Evolutionary conservation across 2,113 vertebrate species (phyloP).

Genomic region (Nipponia nippon): DNA sequence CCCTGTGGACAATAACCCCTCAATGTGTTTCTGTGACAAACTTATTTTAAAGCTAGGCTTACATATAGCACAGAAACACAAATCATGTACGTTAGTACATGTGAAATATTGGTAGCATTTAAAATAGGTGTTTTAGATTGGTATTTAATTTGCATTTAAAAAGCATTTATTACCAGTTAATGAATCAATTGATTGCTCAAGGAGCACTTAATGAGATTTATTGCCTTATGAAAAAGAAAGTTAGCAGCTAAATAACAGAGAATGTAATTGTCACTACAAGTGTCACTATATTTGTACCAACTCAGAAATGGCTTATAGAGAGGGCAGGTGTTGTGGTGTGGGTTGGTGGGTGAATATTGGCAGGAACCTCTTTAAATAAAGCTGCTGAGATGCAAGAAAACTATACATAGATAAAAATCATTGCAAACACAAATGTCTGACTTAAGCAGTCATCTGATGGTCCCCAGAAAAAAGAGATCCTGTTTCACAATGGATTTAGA

Average conservation of each 20-base stretch:
- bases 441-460: not conserved
- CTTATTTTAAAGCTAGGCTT: not conserved
- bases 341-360: not conserved
- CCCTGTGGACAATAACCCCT: not conserved
- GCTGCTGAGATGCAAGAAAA: not conserved
- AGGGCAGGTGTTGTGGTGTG: not conserved
- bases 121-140: conserved; percentile 22
- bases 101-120: not conserved
- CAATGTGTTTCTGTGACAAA: not conserved
- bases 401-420: not conserved
- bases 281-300: conserved; percentile 24
- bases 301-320: not conserved
- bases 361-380: not conserved
- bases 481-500: accelerated
- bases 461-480: too few species aligned
- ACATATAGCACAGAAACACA: not conserved
- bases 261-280: conserved; percentile 25
- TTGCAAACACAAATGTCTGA: not conserved
- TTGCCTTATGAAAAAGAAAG: conserved; percentile 64
- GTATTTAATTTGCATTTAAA: conserved; percentile 68
- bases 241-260: conserved; percentile 43
- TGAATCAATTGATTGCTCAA: conserved; percentile 67
- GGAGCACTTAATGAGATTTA: conserved; percentile 66
- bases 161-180: conserved; percentile 68
- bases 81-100: not conserved